Percentiles rank a stretch among this genome's conserved stretches.
These are phyloP conservation scores for Cricetomys ansorgei DNA, from an alignment of 2,113 vertebrate genomes.

Conservation along the genomic window DNA sequence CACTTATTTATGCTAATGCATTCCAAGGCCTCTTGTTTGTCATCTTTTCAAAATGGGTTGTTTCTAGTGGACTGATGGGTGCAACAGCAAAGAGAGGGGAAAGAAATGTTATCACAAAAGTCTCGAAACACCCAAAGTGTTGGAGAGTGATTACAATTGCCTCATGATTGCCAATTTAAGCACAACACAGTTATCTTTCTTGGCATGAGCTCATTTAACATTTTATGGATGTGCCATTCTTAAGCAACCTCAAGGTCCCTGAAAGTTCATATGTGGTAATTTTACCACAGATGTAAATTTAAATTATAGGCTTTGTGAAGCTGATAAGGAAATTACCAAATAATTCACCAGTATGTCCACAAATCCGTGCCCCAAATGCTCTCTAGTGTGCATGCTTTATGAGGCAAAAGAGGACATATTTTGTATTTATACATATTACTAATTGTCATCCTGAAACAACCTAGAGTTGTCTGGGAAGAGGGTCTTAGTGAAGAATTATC, in stretches of 20 bases:
- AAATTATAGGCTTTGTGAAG: not conserved
- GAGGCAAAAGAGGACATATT: not conserved
- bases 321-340: not conserved
- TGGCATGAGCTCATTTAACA: no score
- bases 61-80: slow-evolving; percentile 43
- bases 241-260: not conserved
- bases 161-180: not conserved
- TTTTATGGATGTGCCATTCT: not conserved
- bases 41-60: slow-evolving; percentile 61
- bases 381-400: not conserved
- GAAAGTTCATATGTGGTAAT: not conserved
- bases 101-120: not conserved
- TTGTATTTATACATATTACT: not conserved
- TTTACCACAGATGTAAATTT: slow-evolving; percentile 12
- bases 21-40: slow-evolving; percentile 28
- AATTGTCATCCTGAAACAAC: not conserved
- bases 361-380: not conserved
- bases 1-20: slow-evolving; percentile 71
- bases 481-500: not conserved
- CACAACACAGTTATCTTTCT: not conserved
- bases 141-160: not conserved
- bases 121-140: not conserved
- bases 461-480: not conserved
- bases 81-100: not conserved
- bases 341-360: not conserved